Evolutionary conservation across 37 sponge, comb jelly and placozoan species (phyloP).

Genomic region (Hormiphora californensis): DNA sequence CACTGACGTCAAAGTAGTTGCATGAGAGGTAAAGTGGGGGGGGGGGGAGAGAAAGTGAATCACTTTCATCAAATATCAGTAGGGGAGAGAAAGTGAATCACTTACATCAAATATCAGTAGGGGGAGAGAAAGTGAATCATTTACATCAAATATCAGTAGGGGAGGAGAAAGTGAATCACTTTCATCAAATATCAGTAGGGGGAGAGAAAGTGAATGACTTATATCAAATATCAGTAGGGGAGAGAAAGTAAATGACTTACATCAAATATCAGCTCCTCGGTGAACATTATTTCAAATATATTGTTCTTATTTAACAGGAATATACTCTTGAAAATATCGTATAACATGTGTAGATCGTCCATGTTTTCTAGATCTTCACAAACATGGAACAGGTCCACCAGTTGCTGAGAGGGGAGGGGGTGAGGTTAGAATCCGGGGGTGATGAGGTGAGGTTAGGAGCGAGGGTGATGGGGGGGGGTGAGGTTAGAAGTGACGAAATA

Average conservation of each 20-base stretch:
- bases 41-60: no score
- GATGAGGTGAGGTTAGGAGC: not conserved
- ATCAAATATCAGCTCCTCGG: slow-evolving; percentile 68
- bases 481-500: not conserved
- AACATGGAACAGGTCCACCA: slow-evolving; percentile 88
- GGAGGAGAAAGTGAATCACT: no score
- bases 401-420: slow-evolving; percentile 54
- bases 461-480: not conserved
- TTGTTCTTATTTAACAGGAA: slow-evolving; percentile 77
- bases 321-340: slow-evolving; percentile 76
- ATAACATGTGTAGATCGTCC: slow-evolving; percentile 75
- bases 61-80: no score
- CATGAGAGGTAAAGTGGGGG: no score
- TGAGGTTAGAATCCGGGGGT: not conserved
- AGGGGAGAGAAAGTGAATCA: no score
- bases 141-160: no score
- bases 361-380: slow-evolving; percentile 90
- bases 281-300: slow-evolving; percentile 66
- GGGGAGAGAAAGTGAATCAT: no score
- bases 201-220: no score
- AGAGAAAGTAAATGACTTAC: no score
- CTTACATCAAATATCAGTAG: slow-evolving; percentile 70
- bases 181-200: no score
- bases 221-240: no score
- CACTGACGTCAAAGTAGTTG: no score